Percentiles rank a stretch among this genome's conserved stretches.
phyloP scores from a whole-genome alignment of 2,888 invertebrate genomes.

The Torymus auratus region DNA sequence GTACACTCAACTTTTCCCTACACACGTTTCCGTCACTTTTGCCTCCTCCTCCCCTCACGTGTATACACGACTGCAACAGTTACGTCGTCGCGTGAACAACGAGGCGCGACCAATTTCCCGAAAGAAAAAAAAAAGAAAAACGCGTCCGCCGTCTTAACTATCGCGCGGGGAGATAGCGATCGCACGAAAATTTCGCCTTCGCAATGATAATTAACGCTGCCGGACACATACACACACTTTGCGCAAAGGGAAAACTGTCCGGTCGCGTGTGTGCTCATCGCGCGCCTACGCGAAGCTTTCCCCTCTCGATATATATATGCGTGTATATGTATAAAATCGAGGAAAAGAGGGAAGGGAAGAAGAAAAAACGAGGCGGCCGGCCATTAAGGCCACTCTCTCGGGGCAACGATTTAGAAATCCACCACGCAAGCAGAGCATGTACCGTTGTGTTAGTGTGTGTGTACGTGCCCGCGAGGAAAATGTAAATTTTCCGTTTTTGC shows the following conservation, averaged over 20 bases:
- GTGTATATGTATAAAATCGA: constrained; percentile 34
- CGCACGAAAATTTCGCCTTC: constrained; percentile 30
- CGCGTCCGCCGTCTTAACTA: not conserved
- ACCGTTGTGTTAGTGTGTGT: too few species aligned
- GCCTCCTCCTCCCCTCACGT: not conserved
- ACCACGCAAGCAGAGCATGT: constrained; percentile 67
- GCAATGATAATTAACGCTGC: constrained; percentile 25
- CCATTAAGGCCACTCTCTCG: constrained; percentile 60
- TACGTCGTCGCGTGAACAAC: not conserved
- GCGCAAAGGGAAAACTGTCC: constrained; percentile 45
- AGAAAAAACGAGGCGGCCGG: constrained; percentile 31
- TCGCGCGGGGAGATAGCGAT: constrained; percentile 3
- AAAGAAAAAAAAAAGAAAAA: constrained; percentile 12
- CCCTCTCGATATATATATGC: constrained; percentile 32
- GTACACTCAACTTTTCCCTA: not conserved
- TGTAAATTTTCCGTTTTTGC: constrained; percentile 44
- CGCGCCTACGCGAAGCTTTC: constrained; percentile 34
- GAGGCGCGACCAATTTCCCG: constrained; percentile 12
- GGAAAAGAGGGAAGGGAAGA: constrained; percentile 28
- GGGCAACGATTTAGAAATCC: constrained; percentile 65
- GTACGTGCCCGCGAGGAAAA: constrained; percentile 32
- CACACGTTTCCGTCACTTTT: not conserved
- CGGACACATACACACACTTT: constrained; percentile 21
- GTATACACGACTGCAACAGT: too few species aligned
- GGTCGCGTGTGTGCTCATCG: not conserved